A percentile compares a stretch with the other conserved stretches of the same genome.
Conservation (phyloP, 2,797 vertebrate genomes). For the Danio jaintianensis region DNA sequence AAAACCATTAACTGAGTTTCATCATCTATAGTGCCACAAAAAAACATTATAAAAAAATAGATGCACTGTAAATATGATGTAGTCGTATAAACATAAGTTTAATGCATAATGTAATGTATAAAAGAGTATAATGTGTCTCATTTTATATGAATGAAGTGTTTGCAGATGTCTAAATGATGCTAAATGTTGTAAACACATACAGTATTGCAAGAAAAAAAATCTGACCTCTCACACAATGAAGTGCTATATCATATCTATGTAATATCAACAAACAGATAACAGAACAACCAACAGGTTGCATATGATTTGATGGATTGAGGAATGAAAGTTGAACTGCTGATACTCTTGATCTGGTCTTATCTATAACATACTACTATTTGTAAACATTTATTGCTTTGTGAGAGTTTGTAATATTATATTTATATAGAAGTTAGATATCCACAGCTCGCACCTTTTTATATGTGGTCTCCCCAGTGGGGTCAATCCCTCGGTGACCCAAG, state of each 20-base stretch:
- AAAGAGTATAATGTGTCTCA: no score
- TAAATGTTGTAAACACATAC: no score
- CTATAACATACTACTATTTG: neutral
- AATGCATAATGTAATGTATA: no score
- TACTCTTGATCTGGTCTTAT: neutral
- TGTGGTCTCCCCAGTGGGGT: conserved; percentile 93
- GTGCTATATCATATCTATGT: no score
- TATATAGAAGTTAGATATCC: neutral
- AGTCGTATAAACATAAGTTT: no score
- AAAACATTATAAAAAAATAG: no score
- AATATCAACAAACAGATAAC: neutral
- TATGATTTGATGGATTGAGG: neutral
- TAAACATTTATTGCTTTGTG: neutral
- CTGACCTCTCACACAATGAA: no score
- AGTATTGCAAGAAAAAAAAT: no score
- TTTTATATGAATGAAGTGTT: no score
- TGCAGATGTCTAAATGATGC: no score
- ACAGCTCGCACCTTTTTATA: conserved; percentile 89
- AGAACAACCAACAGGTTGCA: neutral
- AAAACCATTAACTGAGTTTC: neutral
- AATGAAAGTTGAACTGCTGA: neutral
- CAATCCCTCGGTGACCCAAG: conserved; percentile 90
- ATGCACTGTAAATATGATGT: no score
- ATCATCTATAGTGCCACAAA: neutral
- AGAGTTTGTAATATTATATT: neutral